A percentile compares a stretch with the other conserved stretches of the same genome.
Conservation (phyloP, 1,140 invertebrate genomes). For the Microplitis demolitor region DNA sequence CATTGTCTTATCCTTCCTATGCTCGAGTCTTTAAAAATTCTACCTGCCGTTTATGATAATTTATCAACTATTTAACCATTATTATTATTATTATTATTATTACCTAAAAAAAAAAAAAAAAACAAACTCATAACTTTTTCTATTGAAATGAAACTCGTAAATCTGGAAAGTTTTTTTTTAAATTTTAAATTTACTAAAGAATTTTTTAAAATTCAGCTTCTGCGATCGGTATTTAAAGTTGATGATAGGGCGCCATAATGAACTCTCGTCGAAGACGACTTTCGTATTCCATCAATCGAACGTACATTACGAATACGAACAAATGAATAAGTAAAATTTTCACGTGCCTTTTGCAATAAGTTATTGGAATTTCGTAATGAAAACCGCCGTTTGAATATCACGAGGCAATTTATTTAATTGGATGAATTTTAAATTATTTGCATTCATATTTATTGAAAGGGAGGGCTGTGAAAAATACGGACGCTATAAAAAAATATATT, state of each 20-base stretch:
- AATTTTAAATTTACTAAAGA: too few relatives aligned
- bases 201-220: too few relatives aligned
- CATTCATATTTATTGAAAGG: constrained; percentile 15
- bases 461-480: too few relatives aligned
- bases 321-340: constrained; percentile 40
- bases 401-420: background rate
- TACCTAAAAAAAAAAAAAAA: too few relatives aligned
- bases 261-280: background rate
- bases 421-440: too few relatives aligned
- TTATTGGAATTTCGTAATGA: constrained; percentile 43
- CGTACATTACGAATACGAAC: constrained; percentile 5
- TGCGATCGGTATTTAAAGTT: too few relatives aligned
- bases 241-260: background rate
- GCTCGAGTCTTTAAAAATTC: background rate
- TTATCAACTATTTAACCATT: too few relatives aligned
- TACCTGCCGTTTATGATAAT: background rate
- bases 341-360: constrained; percentile 37
- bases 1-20: background rate
- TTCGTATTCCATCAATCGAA: background rate
- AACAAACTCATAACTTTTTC: too few relatives aligned
- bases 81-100: too few relatives aligned
- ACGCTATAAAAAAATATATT: too few relatives aligned
- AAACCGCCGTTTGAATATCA: constrained; percentile 31
- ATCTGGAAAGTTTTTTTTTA: too few relatives aligned
- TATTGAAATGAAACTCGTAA: too few relatives aligned